These are phyloP conservation scores for Mystacides longicornis DNA, from an alignment of 2,888 invertebrate genomes.

Conservation along the genomic window DNA sequence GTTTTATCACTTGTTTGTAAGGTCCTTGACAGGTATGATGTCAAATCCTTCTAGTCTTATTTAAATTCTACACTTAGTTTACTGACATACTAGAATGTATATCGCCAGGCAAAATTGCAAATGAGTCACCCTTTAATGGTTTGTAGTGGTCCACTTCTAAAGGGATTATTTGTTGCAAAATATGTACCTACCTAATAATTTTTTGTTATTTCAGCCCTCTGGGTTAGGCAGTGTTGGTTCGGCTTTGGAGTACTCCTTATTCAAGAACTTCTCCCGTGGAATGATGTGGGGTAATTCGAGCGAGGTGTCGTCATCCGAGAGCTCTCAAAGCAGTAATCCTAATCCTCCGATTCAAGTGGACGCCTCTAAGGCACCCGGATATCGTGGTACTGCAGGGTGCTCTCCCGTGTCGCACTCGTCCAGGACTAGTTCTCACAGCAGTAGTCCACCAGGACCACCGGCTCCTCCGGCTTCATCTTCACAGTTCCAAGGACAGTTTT, in stretches of 20 bases:
- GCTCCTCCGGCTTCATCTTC: constrained; percentile 20
- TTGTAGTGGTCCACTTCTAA: too few relatives aligned
- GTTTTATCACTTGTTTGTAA: too few relatives aligned
- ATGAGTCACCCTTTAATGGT: too few relatives aligned
- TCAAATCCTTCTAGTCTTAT: too few relatives aligned
- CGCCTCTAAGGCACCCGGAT: constrained; percentile 86
- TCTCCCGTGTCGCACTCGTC: constrained; percentile 57
- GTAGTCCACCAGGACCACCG: constrained; percentile 37
- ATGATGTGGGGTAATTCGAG: constrained; percentile 42
- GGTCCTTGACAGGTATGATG: too few relatives aligned
- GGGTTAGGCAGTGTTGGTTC: constrained; percentile 37
- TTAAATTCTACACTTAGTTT: too few relatives aligned
- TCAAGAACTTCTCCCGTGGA: constrained; percentile 61
- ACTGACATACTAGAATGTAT: too few relatives aligned
- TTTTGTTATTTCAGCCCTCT: constrained; percentile 25
- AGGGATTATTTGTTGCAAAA: too few relatives aligned
- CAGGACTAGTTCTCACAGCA: constrained; percentile 45
- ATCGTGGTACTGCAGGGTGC: constrained; percentile 71
- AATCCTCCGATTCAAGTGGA: constrained; percentile 55
- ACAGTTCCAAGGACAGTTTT: constrained; percentile 22
- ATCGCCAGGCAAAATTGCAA: too few relatives aligned
- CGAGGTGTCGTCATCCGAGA: constrained; percentile 39
- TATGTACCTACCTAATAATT: too few relatives aligned
- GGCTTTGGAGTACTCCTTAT: constrained; percentile 77
- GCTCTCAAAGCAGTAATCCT: constrained; percentile 40